These are phyloP conservation scores for Ceraclea dissimilis DNA, from an alignment of 2,888 invertebrate species.

Conservation along the genomic window DNA sequence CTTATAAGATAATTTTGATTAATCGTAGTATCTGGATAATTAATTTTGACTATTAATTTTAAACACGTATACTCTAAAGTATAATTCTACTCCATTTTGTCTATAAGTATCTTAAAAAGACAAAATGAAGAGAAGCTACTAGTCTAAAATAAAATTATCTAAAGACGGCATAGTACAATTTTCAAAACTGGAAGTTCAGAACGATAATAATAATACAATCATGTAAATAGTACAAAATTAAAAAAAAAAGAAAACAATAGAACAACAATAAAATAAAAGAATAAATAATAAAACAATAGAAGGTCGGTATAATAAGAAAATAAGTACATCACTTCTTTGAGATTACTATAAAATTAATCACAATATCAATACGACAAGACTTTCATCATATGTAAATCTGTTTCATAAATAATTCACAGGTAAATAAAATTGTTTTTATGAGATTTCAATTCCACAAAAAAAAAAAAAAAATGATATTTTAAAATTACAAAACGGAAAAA, in stretches of 20 bases:
- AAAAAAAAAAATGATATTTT: no score
- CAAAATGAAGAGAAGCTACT: slow-evolving; percentile 11
- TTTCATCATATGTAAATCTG: no score
- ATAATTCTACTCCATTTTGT: slow-evolving; percentile 18
- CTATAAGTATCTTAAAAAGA: not conserved
- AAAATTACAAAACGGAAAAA: not conserved
- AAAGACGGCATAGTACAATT: slow-evolving; percentile 23
- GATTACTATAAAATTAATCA: not conserved
- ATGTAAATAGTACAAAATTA: not conserved
- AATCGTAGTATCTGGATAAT: slow-evolving; percentile 24
- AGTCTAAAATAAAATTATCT: slow-evolving; percentile 22
- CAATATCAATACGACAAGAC: not conserved
- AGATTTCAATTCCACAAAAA: not conserved
- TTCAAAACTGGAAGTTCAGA: not conserved
- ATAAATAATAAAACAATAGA: no score
- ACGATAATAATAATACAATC: not conserved
- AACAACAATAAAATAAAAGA: no score
- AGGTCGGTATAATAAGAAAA: not conserved
- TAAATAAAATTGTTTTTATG: not conserved
- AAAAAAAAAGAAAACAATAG: no score
- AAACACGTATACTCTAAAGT: slow-evolving; percentile 26
- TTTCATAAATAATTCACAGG: not conserved
- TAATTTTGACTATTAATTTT: slow-evolving; percentile 26
- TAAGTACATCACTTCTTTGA: not conserved
- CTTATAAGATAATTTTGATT: slow-evolving; percentile 24